A percentile compares a stretch with the other conserved stretches of the same genome.
Conservation (phyloP, 2,797 vertebrate genomes). For the Sebastes aleutianus region DNA sequence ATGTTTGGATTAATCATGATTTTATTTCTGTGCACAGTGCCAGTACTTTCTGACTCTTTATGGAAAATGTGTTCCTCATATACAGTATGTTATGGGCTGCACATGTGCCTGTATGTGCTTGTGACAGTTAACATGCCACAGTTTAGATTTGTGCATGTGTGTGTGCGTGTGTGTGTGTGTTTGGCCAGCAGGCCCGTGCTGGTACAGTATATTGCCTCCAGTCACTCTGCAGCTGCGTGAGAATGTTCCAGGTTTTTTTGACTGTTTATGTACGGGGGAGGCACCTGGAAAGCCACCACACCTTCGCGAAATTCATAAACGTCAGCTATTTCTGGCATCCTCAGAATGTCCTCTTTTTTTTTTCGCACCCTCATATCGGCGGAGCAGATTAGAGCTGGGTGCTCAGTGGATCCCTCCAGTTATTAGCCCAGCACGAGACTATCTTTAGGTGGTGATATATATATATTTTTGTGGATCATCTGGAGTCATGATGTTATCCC, state of each 20-base stretch:
- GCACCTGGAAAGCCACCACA: conserved; percentile 87
- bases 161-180: conserved; percentile 34
- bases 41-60: not conserved
- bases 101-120: conserved; percentile 45
- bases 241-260: conserved; percentile 74
- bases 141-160: conserved; percentile 28
- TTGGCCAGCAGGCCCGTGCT: conserved; percentile 83
- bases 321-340: conserved; percentile 79
- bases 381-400: conserved; percentile 64
- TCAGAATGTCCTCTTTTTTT: conserved; percentile 68
- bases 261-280: conserved; percentile 70
- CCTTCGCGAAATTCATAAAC: conserved; percentile 82
- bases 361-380: conserved; percentile 61
- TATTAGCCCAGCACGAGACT: conserved; percentile 66
- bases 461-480: conserved; percentile 67
- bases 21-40: not conserved
- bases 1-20: not conserved
- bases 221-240: conserved; percentile 85
- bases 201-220: conserved; percentile 74
- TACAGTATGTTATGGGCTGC: conserved; percentile 15
- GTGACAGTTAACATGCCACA: conserved; percentile 55
- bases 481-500: conserved; percentile 66
- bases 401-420: conserved; percentile 66
- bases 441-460: conserved; percentile 59
- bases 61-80: conserved; percentile 1